Percentiles rank a stretch among this genome's conserved stretches.
These are phyloP conservation scores for Megaceryle alcyon DNA, from an alignment of 2,797 vertebrate genomes.

Conservation along the genomic window DNA sequence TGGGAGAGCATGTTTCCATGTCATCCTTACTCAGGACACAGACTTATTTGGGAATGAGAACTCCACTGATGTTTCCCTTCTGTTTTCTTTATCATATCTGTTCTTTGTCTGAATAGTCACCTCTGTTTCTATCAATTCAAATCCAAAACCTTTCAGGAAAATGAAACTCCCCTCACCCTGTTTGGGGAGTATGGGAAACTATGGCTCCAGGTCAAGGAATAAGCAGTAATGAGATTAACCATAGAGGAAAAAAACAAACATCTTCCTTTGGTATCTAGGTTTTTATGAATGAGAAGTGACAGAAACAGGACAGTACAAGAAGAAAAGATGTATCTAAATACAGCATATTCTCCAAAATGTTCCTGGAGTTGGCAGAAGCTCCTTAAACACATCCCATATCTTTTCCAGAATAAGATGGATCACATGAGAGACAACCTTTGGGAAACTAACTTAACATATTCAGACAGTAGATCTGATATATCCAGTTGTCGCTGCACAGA, in stretches of 20 bases:
- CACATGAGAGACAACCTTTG: not conserved
- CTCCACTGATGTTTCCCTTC: not conserved
- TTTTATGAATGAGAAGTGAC: not conserved
- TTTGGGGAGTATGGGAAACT: not conserved
- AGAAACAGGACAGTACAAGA: not conserved
- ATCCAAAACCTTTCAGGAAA: not conserved
- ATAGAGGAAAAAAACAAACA: not conserved
- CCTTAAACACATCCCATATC: not conserved
- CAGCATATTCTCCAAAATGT: not conserved
- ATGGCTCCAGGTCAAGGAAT: not conserved
- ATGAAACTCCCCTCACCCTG: not conserved
- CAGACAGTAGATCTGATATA: not conserved
- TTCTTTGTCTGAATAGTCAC: not conserved
- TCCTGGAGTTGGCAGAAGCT: not conserved
- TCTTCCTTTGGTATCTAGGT: not conserved
- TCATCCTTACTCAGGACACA: not conserved
- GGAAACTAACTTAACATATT: not conserved
- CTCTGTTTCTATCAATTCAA: not conserved
- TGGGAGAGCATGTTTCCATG: not conserved
- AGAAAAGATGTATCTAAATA: not conserved
- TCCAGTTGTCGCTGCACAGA: not conserved
- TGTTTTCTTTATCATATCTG: not conserved
- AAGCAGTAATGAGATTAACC: not conserved
- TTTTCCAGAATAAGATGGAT: not conserved
- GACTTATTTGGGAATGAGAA: not conserved